Evolutionary conservation across 2,113 vertebrate species (phyloP), one percentile per base, ranked within the genome.

Genomic region (Todiramphus chloris): DNA sequence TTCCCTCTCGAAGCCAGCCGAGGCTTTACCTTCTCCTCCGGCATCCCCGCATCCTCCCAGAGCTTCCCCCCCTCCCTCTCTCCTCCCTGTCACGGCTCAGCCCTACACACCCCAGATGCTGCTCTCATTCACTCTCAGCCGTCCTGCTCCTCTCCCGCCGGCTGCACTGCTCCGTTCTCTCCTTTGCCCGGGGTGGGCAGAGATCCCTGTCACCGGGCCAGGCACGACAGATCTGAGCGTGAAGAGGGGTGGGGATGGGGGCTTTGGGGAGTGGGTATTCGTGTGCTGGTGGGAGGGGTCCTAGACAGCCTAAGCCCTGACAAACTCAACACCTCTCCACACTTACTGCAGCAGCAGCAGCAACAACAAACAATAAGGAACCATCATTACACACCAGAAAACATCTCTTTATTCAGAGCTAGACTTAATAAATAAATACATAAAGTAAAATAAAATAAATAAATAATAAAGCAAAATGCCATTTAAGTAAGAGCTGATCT

Each of bases 401-500:
- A 33, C 5, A 28, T 13, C 17, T 10, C 56, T 75, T 83, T 37
- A 78, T 48, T 39, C 60, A 21, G 53, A 75, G 60, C 60, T 58
- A 37, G 93, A 75, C 27, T 64, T 76, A 62, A 56, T 60, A 83
- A 90, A 95, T 60, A 92, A 89, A 92, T 72, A 81, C 89, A 74
- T 46, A 30, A 84, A 69, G 13, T 23, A 2, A 50, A 66, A 55
- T 19, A 9, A 80, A 92, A 72, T 91, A 80, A 95, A 97, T 77
- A 95, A 92, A 92, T 86, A 89, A 92, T 39, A 67, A 59, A 35
- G 4, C 31, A 84, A 94, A 94, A 93, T 92, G 50, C 16, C 84
- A 84, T 94, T 87, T 94, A 86, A 95, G 89, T 88, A 82, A 86
- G 10, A 86, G 94, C 93, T 95, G 90, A 93, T 81, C 84, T 74